Evolutionary conservation across 2,113 vertebrate genomes (phyloP).

Genomic region (Ginglymostoma cirratum): DNA sequence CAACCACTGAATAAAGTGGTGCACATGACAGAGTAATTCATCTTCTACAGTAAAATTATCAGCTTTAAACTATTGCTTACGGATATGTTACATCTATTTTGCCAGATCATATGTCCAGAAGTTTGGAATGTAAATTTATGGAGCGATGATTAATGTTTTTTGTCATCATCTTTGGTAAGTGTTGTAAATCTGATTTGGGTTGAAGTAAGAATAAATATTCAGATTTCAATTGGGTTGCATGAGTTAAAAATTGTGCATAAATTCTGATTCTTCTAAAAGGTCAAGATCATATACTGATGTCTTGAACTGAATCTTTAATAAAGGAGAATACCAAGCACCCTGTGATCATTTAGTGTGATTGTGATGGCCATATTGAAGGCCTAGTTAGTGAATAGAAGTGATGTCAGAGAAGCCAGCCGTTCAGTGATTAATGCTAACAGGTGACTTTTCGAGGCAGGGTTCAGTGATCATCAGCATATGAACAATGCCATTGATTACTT

Average conservation of each 20-base stretch:
- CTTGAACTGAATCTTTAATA: constrained; percentile 41
- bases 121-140: constrained; percentile 74
- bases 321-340: background rate
- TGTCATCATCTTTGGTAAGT: constrained; percentile 74
- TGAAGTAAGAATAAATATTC: constrained; percentile 53
- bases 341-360: background rate
- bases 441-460: constrained; percentile 48
- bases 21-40: constrained; percentile 77
- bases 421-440: constrained; percentile 57
- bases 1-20: constrained; percentile 84
- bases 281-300: constrained; percentile 50
- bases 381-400: constrained; percentile 47
- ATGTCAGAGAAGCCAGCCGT: constrained; percentile 55
- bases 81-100: constrained; percentile 75
- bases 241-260: constrained; percentile 55
- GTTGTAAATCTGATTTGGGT: constrained; percentile 83
- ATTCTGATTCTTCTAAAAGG: constrained; percentile 53
- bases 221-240: constrained; percentile 59
- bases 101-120: constrained; percentile 75
- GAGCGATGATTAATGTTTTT: constrained; percentile 81
- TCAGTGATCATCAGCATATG: constrained; percentile 50
- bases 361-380: constrained; percentile 30
- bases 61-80: constrained; percentile 78
- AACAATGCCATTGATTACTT: constrained; percentile 52
- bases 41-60: constrained; percentile 77